Evolutionary conservation across 2,113 vertebrate species (phyloP).

Genomic region (Ariopsis seemanni): DNA sequence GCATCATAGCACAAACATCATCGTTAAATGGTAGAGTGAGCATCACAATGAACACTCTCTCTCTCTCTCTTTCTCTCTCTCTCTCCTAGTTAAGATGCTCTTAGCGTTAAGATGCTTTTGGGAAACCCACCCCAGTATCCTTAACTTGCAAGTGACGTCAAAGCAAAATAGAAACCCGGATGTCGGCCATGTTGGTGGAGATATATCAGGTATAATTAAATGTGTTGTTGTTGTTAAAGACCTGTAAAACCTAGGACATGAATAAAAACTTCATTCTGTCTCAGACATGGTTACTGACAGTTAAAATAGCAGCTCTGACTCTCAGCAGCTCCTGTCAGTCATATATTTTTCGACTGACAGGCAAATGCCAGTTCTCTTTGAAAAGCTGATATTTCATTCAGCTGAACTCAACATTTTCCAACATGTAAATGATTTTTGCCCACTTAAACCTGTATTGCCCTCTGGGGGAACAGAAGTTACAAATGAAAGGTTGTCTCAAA

Average conservation of each 20-base stretch:
- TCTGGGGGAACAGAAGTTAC: neutral
- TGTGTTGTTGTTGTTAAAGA: neutral
- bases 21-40: too few species aligned
- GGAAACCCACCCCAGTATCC: too few species aligned
- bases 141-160: too few species aligned
- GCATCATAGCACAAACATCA: too few species aligned
- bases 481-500: slow-evolving; percentile 12
- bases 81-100: too few species aligned
- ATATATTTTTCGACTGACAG: neutral
- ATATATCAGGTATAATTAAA: too few species aligned
- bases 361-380: neutral
- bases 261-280: neutral
- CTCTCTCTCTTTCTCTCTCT: too few species aligned
- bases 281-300: neutral
- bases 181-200: too few species aligned
- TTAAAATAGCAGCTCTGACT: neutral
- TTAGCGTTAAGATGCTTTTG: too few species aligned
- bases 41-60: too few species aligned
- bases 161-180: too few species aligned
- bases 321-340: neutral
- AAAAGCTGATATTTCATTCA: neutral
- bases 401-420: neutral
- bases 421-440: neutral
- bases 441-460: neutral
- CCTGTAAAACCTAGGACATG: neutral